These are phyloP conservation scores for Lerista edwardsae DNA, from an alignment of 2,797 vertebrate species.

Conservation along the genomic window DNA sequence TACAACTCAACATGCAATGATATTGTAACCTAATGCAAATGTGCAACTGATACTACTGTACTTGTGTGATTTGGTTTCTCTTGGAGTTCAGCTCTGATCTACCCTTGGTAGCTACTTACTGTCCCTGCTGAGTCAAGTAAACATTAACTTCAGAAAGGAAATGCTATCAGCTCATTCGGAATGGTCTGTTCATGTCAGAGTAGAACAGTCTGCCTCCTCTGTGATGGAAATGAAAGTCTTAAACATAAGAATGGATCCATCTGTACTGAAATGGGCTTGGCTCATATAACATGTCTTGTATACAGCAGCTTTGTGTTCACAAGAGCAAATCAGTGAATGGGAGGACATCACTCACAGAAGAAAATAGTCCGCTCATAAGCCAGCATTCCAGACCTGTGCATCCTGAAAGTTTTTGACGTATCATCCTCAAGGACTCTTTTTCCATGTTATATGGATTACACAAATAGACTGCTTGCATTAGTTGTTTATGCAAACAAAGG, in stretches of 20 bases:
- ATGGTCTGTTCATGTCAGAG: constrained; percentile 35
- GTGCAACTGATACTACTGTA: constrained; percentile 33
- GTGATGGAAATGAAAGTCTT: neutral
- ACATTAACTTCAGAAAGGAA: constrained; percentile 51
- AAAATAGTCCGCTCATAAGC: neutral
- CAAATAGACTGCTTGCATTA: too few relatives aligned
- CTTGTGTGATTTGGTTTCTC: constrained; percentile 52
- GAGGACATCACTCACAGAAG: neutral
- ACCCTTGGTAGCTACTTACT: constrained; percentile 58
- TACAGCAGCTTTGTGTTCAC: neutral
- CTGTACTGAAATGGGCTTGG: constrained; percentile 42
- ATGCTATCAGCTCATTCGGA: constrained; percentile 52
- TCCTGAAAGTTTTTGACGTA: neutral
- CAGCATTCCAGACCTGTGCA: neutral
- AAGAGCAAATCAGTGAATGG: neutral
- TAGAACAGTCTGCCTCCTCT: constrained; percentile 21
- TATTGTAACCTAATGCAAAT: constrained; percentile 1
- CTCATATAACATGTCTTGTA: neutral
- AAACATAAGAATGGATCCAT: constrained; percentile 49
- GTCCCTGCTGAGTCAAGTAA: constrained; percentile 15
- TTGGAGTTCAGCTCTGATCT: constrained; percentile 47
- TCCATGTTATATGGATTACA: too few relatives aligned
- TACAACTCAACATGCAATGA: constrained; percentile 43
- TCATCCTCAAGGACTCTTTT: neutral
- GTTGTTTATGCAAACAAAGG: neutral